phyloP scores from a whole-genome alignment of 2,888 invertebrate genomes.

The Nomada fucata region DNA sequence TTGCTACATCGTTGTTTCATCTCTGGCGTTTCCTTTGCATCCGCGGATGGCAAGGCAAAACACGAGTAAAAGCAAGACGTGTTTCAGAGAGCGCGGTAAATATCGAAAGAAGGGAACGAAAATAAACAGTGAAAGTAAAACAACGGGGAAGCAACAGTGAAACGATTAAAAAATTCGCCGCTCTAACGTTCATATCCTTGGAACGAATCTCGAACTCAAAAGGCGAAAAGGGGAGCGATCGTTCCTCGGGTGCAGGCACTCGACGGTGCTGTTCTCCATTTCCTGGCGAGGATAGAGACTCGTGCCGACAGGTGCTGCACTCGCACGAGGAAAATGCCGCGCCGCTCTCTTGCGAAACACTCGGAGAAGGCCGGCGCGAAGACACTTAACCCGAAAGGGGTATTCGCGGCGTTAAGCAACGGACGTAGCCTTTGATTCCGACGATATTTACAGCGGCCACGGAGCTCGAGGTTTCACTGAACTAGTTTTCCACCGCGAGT shows the following conservation, averaged over 20 bases:
- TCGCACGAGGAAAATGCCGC: not conserved
- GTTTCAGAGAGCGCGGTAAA: too few species aligned
- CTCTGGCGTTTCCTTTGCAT: too few species aligned
- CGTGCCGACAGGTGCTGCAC: not conserved
- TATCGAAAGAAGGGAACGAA: not conserved
- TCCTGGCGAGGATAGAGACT: constrained; percentile 1
- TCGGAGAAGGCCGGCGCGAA: constrained; percentile 39
- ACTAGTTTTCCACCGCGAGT: constrained; percentile 72
- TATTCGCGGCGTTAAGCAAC: constrained; percentile 56
- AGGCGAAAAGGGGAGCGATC: too few species aligned
- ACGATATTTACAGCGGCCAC: constrained; percentile 66
- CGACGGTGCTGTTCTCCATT: not conserved
- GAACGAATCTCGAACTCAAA: too few species aligned
- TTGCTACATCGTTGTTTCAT: too few species aligned
- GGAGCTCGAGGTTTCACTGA: constrained; percentile 70
- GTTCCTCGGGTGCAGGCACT: too few species aligned
- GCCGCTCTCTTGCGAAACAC: constrained; percentile 36
- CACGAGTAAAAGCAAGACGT: too few species aligned
- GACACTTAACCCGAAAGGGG: constrained; percentile 54
- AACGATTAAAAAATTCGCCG: not conserved
- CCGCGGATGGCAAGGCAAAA: too few species aligned
- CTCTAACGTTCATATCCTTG: too few species aligned
- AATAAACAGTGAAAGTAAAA: not conserved
- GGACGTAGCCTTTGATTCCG: constrained; percentile 63
- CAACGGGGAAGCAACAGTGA: not conserved